Base-by-base conservation (phyloP, 2,113 vertebrate genomes). In the Trematocara nigrifrons region DNA sequence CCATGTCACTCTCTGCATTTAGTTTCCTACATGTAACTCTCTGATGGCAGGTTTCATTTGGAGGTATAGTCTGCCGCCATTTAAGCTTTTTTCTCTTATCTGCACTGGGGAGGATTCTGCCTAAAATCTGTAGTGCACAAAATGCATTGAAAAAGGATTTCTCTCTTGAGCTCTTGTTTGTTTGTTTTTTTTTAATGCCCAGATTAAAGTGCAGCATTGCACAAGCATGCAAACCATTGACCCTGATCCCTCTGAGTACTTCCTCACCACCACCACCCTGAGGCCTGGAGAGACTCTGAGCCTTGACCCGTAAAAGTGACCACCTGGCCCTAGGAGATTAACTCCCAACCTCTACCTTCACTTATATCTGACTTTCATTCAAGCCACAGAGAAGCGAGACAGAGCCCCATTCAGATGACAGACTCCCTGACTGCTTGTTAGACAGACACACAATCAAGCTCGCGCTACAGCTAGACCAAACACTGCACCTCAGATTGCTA, bases 331-430 rank as follows among this genome's bases (percentile, higher is more conserved):
- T 86, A 54, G 51, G n/a, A 86, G 71, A 90, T 89, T 91, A 90
- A 92, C 93, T 91, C 22, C 56, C 74, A 81, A 92, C 87, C 91
- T 85, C 69, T 71, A 77, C 86, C 82, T 83, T 86, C 64, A 54
- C 92, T 87, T 81, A 88, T 86, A 86, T 86, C 35, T 87, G 92
- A 91, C 87, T 87, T 78, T 52, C 18, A 26, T 76, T 76, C 64
- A 79, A 38, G 85, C 84, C 85, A 69, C 79, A 40, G 57, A 40
- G 83, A 85, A 57, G 74, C 26, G 59, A 80, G 81, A 87, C 87
- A 92, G 87, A 89, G 87, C 33, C 78, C 82, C 76, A 49, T 90
- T 93, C 79, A 93, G 53, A 88, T 47, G 54, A 86, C 2, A 15
- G 38, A 79, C 57, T 86, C 77, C 42, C 64, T n/a, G 77, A 10